These are phyloP conservation scores for Rhabdomys dilectus DNA, from an alignment of 2,113 vertebrate genomes.

Conservation along the genomic window DNA sequence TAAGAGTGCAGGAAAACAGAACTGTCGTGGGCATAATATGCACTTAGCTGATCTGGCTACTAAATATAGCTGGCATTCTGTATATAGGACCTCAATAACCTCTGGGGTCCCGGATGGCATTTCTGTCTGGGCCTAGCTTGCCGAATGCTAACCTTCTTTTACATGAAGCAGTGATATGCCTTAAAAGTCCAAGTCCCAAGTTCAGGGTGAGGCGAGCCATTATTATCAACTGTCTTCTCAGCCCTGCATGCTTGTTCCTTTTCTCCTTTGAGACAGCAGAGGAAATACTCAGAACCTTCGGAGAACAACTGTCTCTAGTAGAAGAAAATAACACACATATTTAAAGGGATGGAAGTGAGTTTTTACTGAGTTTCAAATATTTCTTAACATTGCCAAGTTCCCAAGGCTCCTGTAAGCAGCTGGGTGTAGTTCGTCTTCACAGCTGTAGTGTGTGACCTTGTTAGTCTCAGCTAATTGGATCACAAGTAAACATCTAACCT, in stretches of 20 bases:
- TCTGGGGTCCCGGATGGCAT: not conserved
- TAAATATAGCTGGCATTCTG: not conserved
- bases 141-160: not conserved
- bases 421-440: not conserved
- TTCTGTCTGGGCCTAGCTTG: not conserved
- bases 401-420: not conserved
- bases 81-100: not conserved
- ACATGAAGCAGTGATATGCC: not conserved
- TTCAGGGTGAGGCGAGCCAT: not conserved
- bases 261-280: not conserved
- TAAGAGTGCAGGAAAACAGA: not conserved
- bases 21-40: not conserved
- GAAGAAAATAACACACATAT: not conserved
- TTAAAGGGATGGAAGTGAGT: not conserved
- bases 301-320: not conserved
- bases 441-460: not conserved
- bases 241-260: not conserved
- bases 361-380: constrained; percentile 3
- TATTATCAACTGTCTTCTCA: not conserved
- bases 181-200: not conserved
- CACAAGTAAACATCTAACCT: not conserved
- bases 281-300: not conserved
- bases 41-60: not conserved
- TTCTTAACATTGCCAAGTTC: not conserved
- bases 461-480: not conserved